These are phyloP conservation scores for Agonum fuliginosum DNA, from an alignment of 2,888 invertebrate genomes.

Conservation along the genomic window DNA sequence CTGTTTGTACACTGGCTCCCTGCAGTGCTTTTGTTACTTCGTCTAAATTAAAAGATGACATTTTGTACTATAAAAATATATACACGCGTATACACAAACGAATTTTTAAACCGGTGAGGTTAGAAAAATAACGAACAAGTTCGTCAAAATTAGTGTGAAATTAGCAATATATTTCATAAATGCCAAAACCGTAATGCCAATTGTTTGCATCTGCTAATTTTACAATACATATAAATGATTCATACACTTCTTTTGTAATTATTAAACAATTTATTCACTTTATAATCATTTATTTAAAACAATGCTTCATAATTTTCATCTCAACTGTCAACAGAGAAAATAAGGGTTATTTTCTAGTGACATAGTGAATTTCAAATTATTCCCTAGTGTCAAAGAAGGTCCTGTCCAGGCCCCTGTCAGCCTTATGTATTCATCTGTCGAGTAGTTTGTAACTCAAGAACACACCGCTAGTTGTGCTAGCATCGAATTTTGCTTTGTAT, in stretches of 20 bases:
- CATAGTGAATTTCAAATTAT: not conserved
- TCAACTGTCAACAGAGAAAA: not conserved
- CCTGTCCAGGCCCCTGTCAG: no score
- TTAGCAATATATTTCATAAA: not conserved
- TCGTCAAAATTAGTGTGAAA: conserved; percentile 39
- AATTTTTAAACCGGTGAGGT: conserved; percentile 43
- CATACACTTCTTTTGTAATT: not conserved
- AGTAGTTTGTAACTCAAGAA: no score
- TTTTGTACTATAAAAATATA: conserved; percentile 65
- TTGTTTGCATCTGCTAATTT: not conserved
- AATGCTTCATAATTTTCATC: no score
- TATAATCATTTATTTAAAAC: not conserved
- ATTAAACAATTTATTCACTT: not conserved
- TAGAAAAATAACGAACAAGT: conserved; percentile 53
- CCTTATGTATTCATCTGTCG: no score
- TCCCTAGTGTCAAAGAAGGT: conserved; percentile 26
- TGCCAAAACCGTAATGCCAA: not conserved
- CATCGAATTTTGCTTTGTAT: no score
- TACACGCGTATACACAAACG: conserved; percentile 40
- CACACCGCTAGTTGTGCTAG: no score
- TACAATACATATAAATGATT: not conserved
- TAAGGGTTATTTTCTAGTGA: not conserved
- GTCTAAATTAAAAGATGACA: conserved; percentile 76
- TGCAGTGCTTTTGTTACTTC: conserved; percentile 75
- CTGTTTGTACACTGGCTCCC: conserved; percentile 71